phyloP scores from a whole-genome alignment of 2,888 invertebrate species.

The Thymelicus sylvestris region DNA sequence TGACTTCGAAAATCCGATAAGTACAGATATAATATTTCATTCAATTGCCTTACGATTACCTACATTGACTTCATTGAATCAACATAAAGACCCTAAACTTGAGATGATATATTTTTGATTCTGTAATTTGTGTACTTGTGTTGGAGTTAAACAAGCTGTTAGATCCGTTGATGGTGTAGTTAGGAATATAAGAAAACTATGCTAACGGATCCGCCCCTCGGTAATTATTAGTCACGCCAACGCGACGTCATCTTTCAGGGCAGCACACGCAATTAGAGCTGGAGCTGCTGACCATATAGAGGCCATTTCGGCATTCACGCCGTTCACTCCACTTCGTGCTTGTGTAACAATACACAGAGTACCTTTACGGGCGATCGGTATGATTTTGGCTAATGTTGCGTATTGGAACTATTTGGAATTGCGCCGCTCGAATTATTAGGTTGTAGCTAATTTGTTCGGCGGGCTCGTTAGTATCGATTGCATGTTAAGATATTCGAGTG shows the following conservation, averaged over 20 bases:
- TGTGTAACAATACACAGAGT: constrained; percentile 21
- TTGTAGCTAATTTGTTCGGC: constrained; percentile 35
- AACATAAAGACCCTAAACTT: background rate
- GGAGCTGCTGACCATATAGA: constrained; percentile 11
- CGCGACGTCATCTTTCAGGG: constrained; percentile 32
- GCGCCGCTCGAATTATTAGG: constrained; percentile 24
- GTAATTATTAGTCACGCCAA: constrained; percentile 34
- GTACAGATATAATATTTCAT: no score
- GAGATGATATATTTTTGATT: background rate
- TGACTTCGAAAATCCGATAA: no score
- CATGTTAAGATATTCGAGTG: constrained; percentile 21
- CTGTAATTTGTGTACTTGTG: background rate
- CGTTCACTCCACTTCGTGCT: background rate
- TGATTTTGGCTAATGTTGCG: constrained; percentile 35
- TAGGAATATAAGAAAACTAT: constrained; percentile 30
- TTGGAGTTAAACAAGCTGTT: constrained; percentile 18
- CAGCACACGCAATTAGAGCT: constrained; percentile 18
- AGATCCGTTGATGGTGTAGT: constrained; percentile 17
- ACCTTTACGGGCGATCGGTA: constrained; percentile 30
- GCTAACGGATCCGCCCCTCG: constrained; percentile 31
- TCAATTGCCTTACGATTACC: no score
- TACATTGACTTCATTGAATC: background rate
- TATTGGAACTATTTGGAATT: constrained; percentile 33
- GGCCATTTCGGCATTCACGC: constrained; percentile 27
- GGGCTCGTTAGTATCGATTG: constrained; percentile 33